phyloP scores from a whole-genome alignment of 2,113 vertebrate species.

The Corythaeola cristata region DNA sequence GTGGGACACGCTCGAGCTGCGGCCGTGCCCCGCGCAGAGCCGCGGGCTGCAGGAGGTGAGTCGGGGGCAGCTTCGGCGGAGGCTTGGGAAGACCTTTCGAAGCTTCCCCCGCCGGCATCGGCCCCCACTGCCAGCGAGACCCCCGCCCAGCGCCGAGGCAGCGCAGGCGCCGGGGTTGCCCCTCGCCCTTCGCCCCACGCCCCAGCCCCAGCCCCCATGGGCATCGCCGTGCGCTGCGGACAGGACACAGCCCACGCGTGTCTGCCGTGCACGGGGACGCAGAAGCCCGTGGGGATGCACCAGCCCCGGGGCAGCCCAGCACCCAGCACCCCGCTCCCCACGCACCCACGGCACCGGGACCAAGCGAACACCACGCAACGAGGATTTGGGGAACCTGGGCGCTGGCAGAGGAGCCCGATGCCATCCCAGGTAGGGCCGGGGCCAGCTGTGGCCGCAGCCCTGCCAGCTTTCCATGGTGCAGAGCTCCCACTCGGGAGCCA shows the following conservation, averaged over 20 bases:
- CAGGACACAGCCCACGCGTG: neutral
- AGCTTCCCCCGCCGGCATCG: too few relatives aligned
- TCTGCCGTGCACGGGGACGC: fast-evolving
- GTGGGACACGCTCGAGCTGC: neutral
- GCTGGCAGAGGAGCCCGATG: neutral
- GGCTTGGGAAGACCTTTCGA: neutral
- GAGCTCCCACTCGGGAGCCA: too few relatives aligned
- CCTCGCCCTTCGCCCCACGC: fast-evolving
- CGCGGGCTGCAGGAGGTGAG: neutral
- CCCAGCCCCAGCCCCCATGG: neutral
- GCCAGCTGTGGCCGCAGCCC: too few relatives aligned
- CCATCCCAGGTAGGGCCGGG: too few relatives aligned
- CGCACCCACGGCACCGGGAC: too few relatives aligned
- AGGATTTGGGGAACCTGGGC: fast-evolving
- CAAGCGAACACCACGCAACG: too few relatives aligned
- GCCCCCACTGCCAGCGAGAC: neutral
- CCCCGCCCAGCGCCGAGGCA: neutral
- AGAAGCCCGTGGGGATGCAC: neutral
- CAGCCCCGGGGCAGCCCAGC: neutral
- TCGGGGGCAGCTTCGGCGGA: neutral
- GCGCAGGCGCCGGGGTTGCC: neutral
- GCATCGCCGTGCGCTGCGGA: neutral
- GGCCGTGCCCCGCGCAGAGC: neutral
- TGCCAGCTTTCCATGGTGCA: too few relatives aligned
- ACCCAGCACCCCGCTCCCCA: neutral